These are phyloP conservation scores for Iselma pallidipennis DNA, from an alignment of 2,888 invertebrate genomes.

Conservation along the genomic window DNA sequence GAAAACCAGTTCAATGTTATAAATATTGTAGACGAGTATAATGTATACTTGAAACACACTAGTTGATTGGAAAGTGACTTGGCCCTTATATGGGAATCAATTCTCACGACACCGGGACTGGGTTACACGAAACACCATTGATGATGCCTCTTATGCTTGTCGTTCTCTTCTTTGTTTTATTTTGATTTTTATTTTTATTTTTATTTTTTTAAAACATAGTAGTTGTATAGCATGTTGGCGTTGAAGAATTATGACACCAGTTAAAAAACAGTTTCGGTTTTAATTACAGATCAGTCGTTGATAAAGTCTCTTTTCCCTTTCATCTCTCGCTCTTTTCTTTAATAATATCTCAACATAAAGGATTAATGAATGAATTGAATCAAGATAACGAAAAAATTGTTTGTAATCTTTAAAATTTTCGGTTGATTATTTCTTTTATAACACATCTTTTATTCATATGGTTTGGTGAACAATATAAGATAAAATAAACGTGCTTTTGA, in stretches of 20 bases:
- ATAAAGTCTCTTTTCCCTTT: conserved; percentile 4
- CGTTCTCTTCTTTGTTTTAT: not conserved
- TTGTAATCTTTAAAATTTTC: not conserved
- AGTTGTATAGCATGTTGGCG: conserved; percentile 1
- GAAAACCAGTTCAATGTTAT: conserved; percentile 25
- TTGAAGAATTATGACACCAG: conserved; percentile 23
- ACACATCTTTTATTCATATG: not conserved
- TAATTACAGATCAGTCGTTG: conserved; percentile 8
- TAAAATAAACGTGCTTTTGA: too few relatives aligned
- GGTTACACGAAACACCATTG: conserved; percentile 46
- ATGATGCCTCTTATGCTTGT: conserved; percentile 22
- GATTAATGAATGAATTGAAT: not conserved
- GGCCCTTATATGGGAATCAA: conserved; percentile 43
- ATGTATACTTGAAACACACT: conserved; percentile 9
- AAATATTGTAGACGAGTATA: too few relatives aligned
- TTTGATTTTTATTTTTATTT: too few relatives aligned
- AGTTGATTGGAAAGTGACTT: conserved; percentile 32
- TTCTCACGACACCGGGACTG: conserved; percentile 42
- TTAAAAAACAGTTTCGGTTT: conserved; percentile 22
- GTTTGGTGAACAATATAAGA: not conserved
- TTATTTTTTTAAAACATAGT: too few relatives aligned
- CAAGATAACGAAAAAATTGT: conserved; percentile 1
- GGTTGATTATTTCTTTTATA: too few relatives aligned
- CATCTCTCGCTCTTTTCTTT: too few relatives aligned
- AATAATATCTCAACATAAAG: too few relatives aligned